Evolutionary conservation across 2,113 vertebrate genomes (phyloP), one percentile per base, ranked within the genome.

Genomic region (Agapornis roseicollis): DNA sequence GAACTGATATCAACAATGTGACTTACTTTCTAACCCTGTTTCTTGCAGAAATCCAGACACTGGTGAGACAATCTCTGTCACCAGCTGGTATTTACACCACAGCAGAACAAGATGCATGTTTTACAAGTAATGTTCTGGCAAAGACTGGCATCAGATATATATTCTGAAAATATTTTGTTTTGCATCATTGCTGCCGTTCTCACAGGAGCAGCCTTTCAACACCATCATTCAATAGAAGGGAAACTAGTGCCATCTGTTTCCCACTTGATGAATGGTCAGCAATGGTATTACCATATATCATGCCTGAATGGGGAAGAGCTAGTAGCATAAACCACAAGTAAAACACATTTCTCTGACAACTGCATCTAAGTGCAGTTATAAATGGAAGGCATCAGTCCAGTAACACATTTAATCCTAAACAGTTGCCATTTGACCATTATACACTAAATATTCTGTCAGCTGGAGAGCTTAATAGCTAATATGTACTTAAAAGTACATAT

Each of bases 211-310:
- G 90, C 71, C 44, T 94, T 95, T 96, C 78, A 77, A 56, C 70
- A 64, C 56, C 33, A 42, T 50, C 80, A 90, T 95, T 96, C 94
- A 94, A 92, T 22, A 94, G 72, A 53, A 85, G 68, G 79, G 86
- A 96, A 94, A 73, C 93, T 79, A 96, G 88, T 85, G 93, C 91
- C 94, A 96, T 95, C 97, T 97, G 95, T 96, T 97, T 96, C 91
- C 91, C 96, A 94, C 95, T n/a, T 94, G 95, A 97, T 93, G 92
- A 96, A 92, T 55, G 94, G 87, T 88, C 96, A 97, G 80, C 88
- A 63, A 60, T 16, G 8, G 92, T 53, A 94, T 91, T 79, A 33
- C 82, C 58, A 94, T 72, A 92, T 37, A 94, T 94, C 78, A 85
- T 25, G 79, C 70, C 49, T 94, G 82, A 93, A 82, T 80, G 56